phyloP scores from a whole-genome alignment of 2,888 invertebrate species.

The Capitulum mitella region DNA sequence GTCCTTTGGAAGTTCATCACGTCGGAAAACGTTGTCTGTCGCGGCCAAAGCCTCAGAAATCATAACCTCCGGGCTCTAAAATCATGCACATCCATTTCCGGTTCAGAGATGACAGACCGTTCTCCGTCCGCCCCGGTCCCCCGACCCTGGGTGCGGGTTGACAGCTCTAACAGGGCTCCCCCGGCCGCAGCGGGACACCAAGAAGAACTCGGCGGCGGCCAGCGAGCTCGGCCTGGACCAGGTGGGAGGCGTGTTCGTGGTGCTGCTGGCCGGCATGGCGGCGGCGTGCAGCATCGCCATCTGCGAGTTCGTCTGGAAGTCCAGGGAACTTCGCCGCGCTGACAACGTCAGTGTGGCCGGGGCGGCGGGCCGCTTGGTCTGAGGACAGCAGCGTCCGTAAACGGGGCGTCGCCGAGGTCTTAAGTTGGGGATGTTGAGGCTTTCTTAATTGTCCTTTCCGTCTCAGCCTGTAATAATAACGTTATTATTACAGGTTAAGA shows the following conservation, averaged over 20 bases:
- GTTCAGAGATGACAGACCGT: too few relatives aligned
- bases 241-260: slow-evolving; percentile 94
- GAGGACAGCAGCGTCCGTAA: too few relatives aligned
- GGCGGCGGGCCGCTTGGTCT: not conserved
- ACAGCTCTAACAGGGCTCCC: too few relatives aligned
- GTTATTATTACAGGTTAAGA: not conserved
- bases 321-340: slow-evolving; percentile 81
- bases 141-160: too few relatives aligned
- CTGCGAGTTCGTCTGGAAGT: slow-evolving; percentile 93
- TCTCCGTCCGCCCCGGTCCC: too few relatives aligned
- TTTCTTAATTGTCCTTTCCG: not conserved
- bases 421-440: not conserved
- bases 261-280: slow-evolving; percentile 84
- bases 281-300: slow-evolving; percentile 88
- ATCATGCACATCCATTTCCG: too few relatives aligned
- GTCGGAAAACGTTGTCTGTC: too few relatives aligned
- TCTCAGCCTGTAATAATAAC: not conserved
- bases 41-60: too few relatives aligned
- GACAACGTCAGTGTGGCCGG: slow-evolving; percentile 60
- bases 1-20: too few relatives aligned
- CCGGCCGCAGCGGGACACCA: slow-evolving; percentile 37
- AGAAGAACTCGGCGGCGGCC: slow-evolving; percentile 42
- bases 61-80: too few relatives aligned
- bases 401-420: too few relatives aligned
- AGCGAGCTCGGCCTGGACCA: slow-evolving; percentile 75